A percentile compares a stretch with the other conserved stretches of the same genome.
These are phyloP conservation scores for Myopa testacea DNA, from an alignment of 2,888 invertebrate genomes.

Conservation along the genomic window DNA sequence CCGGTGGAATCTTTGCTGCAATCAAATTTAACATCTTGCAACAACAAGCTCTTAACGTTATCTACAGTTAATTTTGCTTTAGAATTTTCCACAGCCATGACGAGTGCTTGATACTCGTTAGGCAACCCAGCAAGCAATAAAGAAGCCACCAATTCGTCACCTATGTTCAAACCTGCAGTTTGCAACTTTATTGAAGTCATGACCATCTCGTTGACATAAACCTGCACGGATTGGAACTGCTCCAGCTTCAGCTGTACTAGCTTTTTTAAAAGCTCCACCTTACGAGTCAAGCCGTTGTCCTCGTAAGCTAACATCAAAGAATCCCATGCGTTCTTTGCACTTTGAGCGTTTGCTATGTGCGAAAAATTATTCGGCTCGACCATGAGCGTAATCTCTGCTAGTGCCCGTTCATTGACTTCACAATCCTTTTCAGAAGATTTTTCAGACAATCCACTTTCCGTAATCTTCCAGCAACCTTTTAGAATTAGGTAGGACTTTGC, in stretches of 20 bases:
- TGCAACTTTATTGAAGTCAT: slow-evolving; percentile 43
- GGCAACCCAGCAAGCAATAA: slow-evolving; percentile 44
- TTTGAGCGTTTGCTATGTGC: slow-evolving; percentile 45
- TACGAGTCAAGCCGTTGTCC: slow-evolving; percentile 45
- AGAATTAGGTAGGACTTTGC: slow-evolving; percentile 46
- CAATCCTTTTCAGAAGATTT: slow-evolving; percentile 37
- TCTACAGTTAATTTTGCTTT: slow-evolving; percentile 7
- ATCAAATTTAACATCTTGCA: slow-evolving; percentile 43
- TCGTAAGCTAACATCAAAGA: slow-evolving; percentile 44
- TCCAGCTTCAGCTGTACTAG: slow-evolving; percentile 42
- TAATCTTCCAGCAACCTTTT: slow-evolving; percentile 44
- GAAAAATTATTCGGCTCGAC: no score
- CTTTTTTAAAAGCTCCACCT: slow-evolving; percentile 43
- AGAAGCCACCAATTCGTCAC: slow-evolving; percentile 44
- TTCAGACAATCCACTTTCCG: no score
- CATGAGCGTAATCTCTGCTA: no score
- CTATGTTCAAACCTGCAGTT: slow-evolving; percentile 45
- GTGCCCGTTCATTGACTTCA: no score
- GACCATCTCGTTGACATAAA: slow-evolving; percentile 45
- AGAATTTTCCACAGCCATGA: slow-evolving; percentile 19
- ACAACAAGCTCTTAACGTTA: slow-evolving; percentile 35
- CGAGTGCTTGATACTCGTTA: no score
- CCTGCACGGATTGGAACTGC: slow-evolving; percentile 42
- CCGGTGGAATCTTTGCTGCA: not conserved
- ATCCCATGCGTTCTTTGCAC: slow-evolving; percentile 48